phyloP scores from a whole-genome alignment of 2,113 vertebrate genomes.

The Prochilodus magdalenae region DNA sequence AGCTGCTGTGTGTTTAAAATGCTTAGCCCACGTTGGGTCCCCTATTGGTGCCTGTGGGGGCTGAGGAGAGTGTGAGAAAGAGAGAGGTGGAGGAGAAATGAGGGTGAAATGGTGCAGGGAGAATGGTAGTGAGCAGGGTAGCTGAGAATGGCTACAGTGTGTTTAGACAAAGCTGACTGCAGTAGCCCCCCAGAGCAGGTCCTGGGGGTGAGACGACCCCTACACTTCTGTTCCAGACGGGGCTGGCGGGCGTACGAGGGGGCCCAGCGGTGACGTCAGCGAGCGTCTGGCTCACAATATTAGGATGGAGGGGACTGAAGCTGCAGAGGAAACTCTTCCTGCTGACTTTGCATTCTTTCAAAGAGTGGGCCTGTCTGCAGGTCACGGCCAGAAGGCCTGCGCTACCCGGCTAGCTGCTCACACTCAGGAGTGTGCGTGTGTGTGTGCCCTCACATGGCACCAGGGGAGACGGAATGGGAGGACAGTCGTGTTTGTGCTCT shows the following conservation, averaged over 20 bases:
- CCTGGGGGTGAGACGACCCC: not conserved
- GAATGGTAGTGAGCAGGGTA: not conserved
- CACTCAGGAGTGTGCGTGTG: conserved; percentile 1
- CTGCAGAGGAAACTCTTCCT: not conserved
- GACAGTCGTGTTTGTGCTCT: conserved; percentile 57
- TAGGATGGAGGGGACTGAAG: not conserved
- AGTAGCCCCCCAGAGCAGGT: not conserved
- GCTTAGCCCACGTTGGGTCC: too few species aligned
- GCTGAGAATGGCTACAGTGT: not conserved
- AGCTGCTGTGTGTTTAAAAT: too few species aligned
- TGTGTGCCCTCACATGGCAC: not conserved
- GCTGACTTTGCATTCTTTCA: conserved; percentile 14
- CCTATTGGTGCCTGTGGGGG: too few species aligned
- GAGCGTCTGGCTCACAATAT: not conserved
- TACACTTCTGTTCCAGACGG: not conserved
- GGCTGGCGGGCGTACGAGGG: not conserved
- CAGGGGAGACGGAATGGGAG: conserved; percentile 43
- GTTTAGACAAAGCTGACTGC: not conserved
- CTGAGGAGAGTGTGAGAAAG: too few species aligned
- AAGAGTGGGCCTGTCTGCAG: not conserved
- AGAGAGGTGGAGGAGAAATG: not conserved
- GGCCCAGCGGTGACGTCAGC: not conserved
- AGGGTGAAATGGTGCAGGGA: not conserved
- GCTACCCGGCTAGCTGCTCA: not conserved
- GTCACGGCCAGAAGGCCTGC: not conserved